phyloP scores from a whole-genome alignment of 2,113 vertebrate genomes.

The Vombatus ursinus region DNA sequence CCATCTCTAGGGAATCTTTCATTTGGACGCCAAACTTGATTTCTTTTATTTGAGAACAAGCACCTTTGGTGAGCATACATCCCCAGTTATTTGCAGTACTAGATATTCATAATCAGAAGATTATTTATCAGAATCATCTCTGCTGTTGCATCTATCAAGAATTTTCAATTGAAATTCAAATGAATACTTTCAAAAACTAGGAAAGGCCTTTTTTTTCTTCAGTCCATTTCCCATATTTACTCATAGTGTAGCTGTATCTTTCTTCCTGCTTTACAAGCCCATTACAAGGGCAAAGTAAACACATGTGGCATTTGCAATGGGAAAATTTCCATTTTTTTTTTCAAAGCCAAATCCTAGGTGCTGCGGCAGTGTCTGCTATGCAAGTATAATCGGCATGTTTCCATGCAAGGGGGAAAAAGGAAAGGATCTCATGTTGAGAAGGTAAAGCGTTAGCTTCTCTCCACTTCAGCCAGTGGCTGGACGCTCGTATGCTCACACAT shows the following conservation, averaged over 20 bases:
- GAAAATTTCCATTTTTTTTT: background rate
- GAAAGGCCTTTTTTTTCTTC: background rate
- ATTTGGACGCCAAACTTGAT: background rate
- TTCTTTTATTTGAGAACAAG: background rate
- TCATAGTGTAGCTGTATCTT: background rate
- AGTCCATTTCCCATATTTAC: rapidly evolving
- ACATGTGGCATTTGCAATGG: background rate
- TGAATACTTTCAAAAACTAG: background rate
- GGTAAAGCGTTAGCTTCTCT: background rate
- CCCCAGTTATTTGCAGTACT: background rate
- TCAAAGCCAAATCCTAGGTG: background rate
- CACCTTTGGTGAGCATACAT: background rate
- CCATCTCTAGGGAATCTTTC: background rate
- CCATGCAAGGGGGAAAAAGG: background rate
- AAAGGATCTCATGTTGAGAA: background rate
- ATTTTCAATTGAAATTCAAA: background rate
- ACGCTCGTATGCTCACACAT: constrained; percentile 15
- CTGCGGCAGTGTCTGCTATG: background rate
- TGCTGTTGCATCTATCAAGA: background rate
- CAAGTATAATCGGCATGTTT: background rate
- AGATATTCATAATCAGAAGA: background rate
- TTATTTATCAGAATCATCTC: background rate
- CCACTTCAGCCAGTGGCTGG: background rate
- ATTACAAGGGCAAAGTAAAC: background rate
- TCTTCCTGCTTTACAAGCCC: background rate